A percentile compares a stretch with the other conserved stretches of the same genome.
phyloP scores from a whole-genome alignment of 2,113 vertebrate genomes.

The Cavia porcellus region DNA sequence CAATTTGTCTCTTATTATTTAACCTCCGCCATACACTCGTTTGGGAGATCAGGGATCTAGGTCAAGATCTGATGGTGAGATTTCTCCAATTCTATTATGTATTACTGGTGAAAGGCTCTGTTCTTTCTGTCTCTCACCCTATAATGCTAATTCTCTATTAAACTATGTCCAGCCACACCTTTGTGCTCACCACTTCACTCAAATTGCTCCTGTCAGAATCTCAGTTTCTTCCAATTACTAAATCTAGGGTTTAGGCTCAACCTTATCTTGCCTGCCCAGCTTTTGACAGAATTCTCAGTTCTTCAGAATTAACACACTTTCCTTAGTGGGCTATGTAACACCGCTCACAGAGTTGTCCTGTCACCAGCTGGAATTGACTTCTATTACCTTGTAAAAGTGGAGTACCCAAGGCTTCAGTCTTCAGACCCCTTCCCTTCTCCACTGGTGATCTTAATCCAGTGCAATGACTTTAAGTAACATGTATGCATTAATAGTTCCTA shows the following conservation, averaged over 20 bases:
- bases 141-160: not conserved
- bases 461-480: not conserved
- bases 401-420: not conserved
- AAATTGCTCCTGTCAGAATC: not conserved
- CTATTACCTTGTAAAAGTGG: not conserved
- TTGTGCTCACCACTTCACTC: accelerated
- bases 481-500: not conserved
- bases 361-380: not conserved
- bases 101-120: not conserved
- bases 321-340: no score
- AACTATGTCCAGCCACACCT: not conserved
- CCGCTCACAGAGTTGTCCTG: not conserved
- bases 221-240: not conserved
- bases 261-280: not conserved
- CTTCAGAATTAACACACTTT: not conserved
- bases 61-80: not conserved
- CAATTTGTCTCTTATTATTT: no score
- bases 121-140: not conserved
- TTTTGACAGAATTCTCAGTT: not conserved
- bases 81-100: not conserved
- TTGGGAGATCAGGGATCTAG: no score
- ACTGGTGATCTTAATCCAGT: not conserved
- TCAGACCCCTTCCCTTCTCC: not conserved
- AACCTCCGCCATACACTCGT: no score
- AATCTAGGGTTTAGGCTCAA: no score